A percentile compares a stretch with the other conserved stretches of the same genome.
phyloP scores from a whole-genome alignment of 2,797 vertebrate species.

The Acrossocheilus fasciatus region DNA sequence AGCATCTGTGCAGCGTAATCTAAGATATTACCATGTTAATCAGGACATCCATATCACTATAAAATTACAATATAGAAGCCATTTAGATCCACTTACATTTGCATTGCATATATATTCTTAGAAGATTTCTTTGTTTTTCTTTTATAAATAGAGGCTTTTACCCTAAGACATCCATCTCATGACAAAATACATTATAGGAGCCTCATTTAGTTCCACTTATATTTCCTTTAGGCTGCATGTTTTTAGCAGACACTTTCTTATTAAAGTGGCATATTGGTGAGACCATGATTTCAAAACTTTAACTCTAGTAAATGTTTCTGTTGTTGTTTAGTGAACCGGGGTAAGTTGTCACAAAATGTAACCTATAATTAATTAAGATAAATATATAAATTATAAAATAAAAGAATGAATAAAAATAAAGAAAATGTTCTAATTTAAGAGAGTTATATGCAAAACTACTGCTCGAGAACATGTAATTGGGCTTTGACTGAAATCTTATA shows the following conservation, averaged over 20 bases:
- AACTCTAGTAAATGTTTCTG: not conserved
- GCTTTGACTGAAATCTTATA: not conserved
- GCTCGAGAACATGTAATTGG: not conserved
- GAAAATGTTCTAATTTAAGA: not conserved
- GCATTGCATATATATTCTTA: not conserved
- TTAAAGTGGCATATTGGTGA: not conserved
- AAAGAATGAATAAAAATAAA: not conserved
- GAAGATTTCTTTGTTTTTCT: not conserved
- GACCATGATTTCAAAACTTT: not conserved
- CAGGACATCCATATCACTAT: not conserved
- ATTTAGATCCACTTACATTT: conserved; percentile 9
- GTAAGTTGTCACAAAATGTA: not conserved
- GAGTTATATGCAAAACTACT: not conserved
- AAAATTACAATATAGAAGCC: conserved; percentile 2
- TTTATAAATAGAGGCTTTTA: not conserved
- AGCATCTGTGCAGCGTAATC: not conserved
- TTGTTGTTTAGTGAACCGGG: not conserved
- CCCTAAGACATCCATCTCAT: not conserved
- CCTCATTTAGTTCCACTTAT: conserved; percentile 1
- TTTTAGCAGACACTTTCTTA: not conserved
- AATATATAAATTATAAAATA: not conserved
- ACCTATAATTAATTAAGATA: not conserved
- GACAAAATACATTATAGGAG: not conserved
- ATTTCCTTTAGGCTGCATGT: not conserved
- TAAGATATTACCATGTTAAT: conserved; percentile 10